Evolutionary conservation across 2,888 invertebrate genomes (phyloP).

Genomic region (Pollenia amentaria): DNA sequence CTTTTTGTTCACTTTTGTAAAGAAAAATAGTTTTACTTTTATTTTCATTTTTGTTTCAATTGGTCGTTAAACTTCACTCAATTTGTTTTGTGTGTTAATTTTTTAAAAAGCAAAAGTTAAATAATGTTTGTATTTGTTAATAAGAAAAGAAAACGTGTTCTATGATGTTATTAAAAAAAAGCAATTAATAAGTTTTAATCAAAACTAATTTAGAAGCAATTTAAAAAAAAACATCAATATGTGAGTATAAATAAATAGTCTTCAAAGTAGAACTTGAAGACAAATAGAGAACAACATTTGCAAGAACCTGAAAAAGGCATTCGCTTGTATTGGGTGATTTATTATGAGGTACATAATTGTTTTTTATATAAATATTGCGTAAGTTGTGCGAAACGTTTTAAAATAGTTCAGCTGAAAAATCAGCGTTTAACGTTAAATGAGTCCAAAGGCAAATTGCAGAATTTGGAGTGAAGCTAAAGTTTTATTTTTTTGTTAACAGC

Average conservation of each 20-base stretch:
- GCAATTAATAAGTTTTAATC: slow-evolving; percentile 41
- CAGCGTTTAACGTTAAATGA: no score
- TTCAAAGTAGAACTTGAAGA: not conserved
- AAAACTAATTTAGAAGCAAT: slow-evolving; percentile 15
- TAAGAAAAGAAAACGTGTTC: slow-evolving; percentile 43
- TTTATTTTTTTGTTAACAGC: no score
- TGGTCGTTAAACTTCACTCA: slow-evolving; percentile 54
- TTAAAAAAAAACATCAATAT: not conserved
- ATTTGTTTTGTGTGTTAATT: slow-evolving; percentile 48
- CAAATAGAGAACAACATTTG: not conserved
- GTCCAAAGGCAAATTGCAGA: no score
- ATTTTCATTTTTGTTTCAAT: slow-evolving; percentile 52
- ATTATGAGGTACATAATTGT: not conserved
- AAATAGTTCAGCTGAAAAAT: no score
- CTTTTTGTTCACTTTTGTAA: slow-evolving; percentile 26
- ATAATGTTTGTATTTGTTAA: slow-evolving; percentile 22
- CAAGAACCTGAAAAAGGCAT: slow-evolving; percentile 15
- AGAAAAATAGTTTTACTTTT: slow-evolving; percentile 41
- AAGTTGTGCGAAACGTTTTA: no score
- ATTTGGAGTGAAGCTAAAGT: no score
- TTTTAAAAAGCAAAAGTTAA: slow-evolving; percentile 45
- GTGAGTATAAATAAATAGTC: not conserved
- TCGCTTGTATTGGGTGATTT: not conserved
- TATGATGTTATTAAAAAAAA: slow-evolving; percentile 34
- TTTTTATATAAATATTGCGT: no score